Base-by-base conservation (phyloP, 2,113 vertebrate genomes). In the Pelvicachromis taeniatus region DNA sequence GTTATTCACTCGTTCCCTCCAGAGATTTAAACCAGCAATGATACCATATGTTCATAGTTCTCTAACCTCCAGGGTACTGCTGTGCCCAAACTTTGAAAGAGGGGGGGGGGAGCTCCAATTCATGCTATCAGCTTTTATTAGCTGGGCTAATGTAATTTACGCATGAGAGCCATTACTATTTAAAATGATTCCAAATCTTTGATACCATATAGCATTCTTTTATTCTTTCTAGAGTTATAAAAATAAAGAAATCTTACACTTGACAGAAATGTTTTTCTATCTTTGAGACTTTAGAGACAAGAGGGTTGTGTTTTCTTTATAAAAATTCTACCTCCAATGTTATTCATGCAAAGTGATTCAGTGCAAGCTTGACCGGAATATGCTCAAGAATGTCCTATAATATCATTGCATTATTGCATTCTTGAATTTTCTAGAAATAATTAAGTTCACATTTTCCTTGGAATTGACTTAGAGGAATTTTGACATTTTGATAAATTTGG, bases 1-100 rank as follows among this genome's bases (percentile, higher is more conserved):
- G 48, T 75, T 78, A 73, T 80, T 81, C 53, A n/a, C 70, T 75
- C 21, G 79, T 83, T 31, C 14, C 21, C 42, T 19, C 7, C 6
- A 77, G 53, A 82, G 82, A 84, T 55, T 68, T 82, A 35, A 87
- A 84, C 78, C 81, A 55, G 68, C 68, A 81, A 56, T 50, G 13
- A 1, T 38, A 56, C 59, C 77, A 65, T 63, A 79, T 75, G 53
- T 48, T 78, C 42, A 48, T 45, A 54, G 40, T 59, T 19, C 12
- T 77, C 23, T 23, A 55, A 68, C 55, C 55, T 52, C 48, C 53
- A 70, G 68, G 77, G 55, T 80, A 50, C 50, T 29, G 23, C 42
- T 77, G 45, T 63, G 54, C 38, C 45, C 33, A 88, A 40, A 73
- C 11, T 12, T 26, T 42, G 26, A 80, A 45, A 16, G 45, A 21